phyloP scores from a whole-genome alignment of 2,888 invertebrate genomes.

The Brachyptera risi region DNA sequence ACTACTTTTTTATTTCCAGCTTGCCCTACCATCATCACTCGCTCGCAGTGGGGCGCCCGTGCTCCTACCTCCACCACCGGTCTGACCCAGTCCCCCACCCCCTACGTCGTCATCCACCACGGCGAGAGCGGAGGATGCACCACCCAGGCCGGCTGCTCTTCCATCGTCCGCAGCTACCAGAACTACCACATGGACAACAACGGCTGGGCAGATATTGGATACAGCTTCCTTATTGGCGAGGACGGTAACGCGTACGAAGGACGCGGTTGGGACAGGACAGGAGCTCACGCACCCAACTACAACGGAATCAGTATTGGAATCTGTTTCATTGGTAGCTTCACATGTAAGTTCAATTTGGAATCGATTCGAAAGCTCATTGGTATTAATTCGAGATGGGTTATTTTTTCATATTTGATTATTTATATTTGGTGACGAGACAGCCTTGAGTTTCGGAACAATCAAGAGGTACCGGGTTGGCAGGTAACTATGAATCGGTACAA shows the following conservation, averaged over 20 bases:
- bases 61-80: conserved; percentile 32
- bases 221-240: conserved; percentile 50
- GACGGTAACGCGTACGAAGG: conserved; percentile 49
- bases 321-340: conserved; percentile 46
- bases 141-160: conserved; percentile 38
- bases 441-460: too few species aligned
- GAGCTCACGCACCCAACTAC: conserved; percentile 45
- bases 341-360: too few species aligned
- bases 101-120: conserved; percentile 45
- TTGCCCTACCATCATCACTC: conserved; percentile 54
- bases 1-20: conserved; percentile 19
- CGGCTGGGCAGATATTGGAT: conserved; percentile 45
- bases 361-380: too few species aligned
- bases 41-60: conserved; percentile 54
- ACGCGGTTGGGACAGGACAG: conserved; percentile 46
- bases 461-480: too few species aligned
- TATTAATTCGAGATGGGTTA: too few species aligned
- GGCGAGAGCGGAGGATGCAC: conserved; percentile 41
- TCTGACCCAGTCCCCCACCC: conserved; percentile 38
- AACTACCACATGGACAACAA: conserved; percentile 43
- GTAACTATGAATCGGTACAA: too few species aligned
- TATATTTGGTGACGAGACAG: too few species aligned
- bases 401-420: too few species aligned
- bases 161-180: conserved; percentile 43
- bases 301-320: conserved; percentile 46